These are phyloP conservation scores for Microchirus variegatus DNA, from an alignment of 2,797 vertebrate genomes.

Conservation along the genomic window DNA sequence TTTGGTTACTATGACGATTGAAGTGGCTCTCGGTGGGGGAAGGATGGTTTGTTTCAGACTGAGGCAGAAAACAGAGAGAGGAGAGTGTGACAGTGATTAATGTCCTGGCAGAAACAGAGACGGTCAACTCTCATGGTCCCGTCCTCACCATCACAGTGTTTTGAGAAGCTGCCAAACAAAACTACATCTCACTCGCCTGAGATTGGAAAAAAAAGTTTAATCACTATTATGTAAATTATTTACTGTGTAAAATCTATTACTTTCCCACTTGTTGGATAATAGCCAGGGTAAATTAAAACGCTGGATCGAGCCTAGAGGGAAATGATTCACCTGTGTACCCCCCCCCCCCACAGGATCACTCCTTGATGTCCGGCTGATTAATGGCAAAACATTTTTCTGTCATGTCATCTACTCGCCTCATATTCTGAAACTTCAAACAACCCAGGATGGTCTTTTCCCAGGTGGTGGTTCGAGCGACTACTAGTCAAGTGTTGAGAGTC, in stretches of 20 bases:
- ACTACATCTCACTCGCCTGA: neutral
- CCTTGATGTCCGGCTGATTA: slow-evolving; percentile 40
- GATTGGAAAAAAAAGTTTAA: slow-evolving; percentile 41
- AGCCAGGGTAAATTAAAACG: slow-evolving; percentile 55
- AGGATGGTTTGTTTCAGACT: slow-evolving; percentile 62
- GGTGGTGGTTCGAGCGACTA: neutral
- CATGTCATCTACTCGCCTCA: neutral
- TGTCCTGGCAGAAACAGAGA: slow-evolving; percentile 73
- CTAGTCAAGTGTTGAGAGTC: slow-evolving; percentile 24
- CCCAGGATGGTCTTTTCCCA: slow-evolving; percentile 16
- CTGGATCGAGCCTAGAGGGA: slow-evolving; percentile 56
- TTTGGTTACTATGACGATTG: slow-evolving; percentile 78
- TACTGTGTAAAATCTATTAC: slow-evolving; percentile 60
- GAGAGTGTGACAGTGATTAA: slow-evolving; percentile 83
- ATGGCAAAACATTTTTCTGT: slow-evolving; percentile 42
- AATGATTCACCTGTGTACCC: slow-evolving; percentile 63
- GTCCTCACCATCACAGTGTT: slow-evolving; percentile 20
- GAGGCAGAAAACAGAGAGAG: slow-evolving; percentile 64
- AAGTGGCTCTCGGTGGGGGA: slow-evolving; percentile 65
- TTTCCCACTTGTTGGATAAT: slow-evolving; percentile 33
- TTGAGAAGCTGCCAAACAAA: slow-evolving; percentile 12
- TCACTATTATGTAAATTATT: slow-evolving; percentile 69
- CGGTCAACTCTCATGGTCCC: slow-evolving; percentile 53
- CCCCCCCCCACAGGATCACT: slow-evolving; percentile 28
- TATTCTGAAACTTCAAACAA: slow-evolving; percentile 45